Evolutionary conservation across 1,140 invertebrate species (phyloP).

Genomic region (Caenorhabditis latens): DNA sequence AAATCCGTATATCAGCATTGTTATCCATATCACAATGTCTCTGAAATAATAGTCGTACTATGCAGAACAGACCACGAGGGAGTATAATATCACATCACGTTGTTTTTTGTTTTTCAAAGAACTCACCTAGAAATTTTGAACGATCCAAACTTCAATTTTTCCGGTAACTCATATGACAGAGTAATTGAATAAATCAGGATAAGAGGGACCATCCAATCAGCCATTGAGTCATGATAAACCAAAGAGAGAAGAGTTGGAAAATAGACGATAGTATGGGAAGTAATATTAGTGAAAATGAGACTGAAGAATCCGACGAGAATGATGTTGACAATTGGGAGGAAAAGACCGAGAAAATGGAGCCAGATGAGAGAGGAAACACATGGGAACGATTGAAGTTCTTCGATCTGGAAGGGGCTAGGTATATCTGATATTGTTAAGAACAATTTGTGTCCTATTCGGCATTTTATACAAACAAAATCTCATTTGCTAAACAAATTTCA

Average conservation of each 20-base stretch:
- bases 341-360: slow-evolving; percentile 5
- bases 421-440: too few relatives aligned
- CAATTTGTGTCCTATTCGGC: too few relatives aligned
- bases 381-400: slow-evolving; percentile 3
- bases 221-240: slow-evolving; percentile 13
- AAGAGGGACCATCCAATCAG: slow-evolving; percentile 32
- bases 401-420: background rate
- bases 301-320: background rate
- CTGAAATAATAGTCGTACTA: background rate
- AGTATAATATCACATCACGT: background rate
- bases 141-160: background rate
- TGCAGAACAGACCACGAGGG: background rate
- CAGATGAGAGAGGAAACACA: slow-evolving; percentile 13
- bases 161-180: background rate
- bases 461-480: too few relatives aligned
- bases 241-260: background rate
- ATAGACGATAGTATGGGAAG: background rate
- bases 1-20: slow-evolving; percentile 12
- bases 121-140: background rate
- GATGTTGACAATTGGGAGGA: background rate
- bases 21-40: slow-evolving; percentile 19
- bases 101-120: background rate
- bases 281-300: background rate
- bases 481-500: too few relatives aligned
- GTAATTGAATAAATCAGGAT: slow-evolving; percentile 1